Base-by-base conservation (phyloP, 2,888 invertebrate genomes). In the Lapara coniferarum region DNA sequence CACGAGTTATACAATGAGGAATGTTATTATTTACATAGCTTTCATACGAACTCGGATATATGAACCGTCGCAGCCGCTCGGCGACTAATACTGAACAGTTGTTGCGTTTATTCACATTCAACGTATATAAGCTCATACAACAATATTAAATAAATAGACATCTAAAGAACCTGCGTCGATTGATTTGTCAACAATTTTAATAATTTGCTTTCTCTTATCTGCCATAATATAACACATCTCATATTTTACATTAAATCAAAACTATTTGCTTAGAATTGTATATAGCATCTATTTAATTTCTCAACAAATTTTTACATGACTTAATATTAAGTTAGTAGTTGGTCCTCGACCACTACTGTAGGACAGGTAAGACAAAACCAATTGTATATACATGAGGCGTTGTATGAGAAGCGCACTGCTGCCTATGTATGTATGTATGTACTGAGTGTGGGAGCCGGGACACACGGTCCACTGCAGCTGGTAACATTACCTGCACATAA, bases 1-100 rank as follows among this genome's bases (percentile, higher is more conserved):
- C 93, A 90, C 91, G 89, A 93, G 89, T 93, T 90, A 88, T 90
- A 88, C 88, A 91, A 89, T 91, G 92, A 94, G 94, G 94, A 94
- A 94, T 94, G 94, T 94, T 92, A 90, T 92, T 93, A 94, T 94
- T 93, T 94, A 94, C 94, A 94, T 91, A 92, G 90, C 86, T 84
- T 89, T 87, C 25, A 83, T 87, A 85, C 76, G 75, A 78, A 85
- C 82, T 88, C 86, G 86, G 85, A 88, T 89, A 87, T 85, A 81
- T 81, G 76, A 82, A 70, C 70, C 74, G 75, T 73, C 75, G 80
- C 73, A 80, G 85, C 85, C 83, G 75, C 72, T 71, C 77, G 79
- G 81, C 85, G 86, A 82, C 82, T 91, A 91, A 91, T 91, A 91
- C 91, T 91, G 91, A 83, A 37, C 37, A 88, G 74, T 80, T 80